Evolutionary conservation across 2,113 vertebrate species (phyloP).

Genomic region (Hylia prasina): DNA sequence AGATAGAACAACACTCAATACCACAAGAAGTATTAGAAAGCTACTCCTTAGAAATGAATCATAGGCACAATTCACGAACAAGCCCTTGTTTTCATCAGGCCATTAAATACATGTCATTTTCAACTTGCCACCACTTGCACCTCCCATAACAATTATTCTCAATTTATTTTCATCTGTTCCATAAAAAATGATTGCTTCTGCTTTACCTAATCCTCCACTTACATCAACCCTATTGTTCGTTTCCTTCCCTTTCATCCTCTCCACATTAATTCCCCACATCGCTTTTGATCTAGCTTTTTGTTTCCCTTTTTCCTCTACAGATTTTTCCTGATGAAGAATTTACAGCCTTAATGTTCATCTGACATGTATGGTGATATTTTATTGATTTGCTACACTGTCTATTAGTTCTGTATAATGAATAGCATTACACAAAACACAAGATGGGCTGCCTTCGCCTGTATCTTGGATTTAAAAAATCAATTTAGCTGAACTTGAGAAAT

Average conservation of each 20-base stretch:
- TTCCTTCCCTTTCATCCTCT: conserved; percentile 60
- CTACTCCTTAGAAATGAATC: background rate
- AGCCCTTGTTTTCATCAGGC: background rate
- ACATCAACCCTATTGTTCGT: conserved; percentile 43
- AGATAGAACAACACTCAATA: background rate
- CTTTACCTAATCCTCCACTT: conserved; percentile 59
- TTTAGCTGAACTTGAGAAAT: background rate
- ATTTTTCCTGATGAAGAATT: conserved; percentile 40
- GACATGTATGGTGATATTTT: conserved; percentile 32
- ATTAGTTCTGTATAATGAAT: conserved; percentile 11
- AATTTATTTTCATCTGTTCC: conserved; percentile 45
- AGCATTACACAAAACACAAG: conserved; percentile 8
- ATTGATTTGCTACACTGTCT: conserved; percentile 14
- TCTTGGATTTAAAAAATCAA: background rate
- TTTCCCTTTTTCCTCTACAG: conserved; percentile 40
- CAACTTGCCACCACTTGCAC: background rate
- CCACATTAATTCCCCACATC: conserved; percentile 40
- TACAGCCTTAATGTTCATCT: conserved; percentile 24
- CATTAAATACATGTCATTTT: conserved; percentile 36
- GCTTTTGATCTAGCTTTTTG: conserved; percentile 58
- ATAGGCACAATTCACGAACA: background rate
- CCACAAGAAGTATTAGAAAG: background rate
- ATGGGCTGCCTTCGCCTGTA: background rate
- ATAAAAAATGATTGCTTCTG: conserved; percentile 48
- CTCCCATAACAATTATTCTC: conserved; percentile 23